Evolutionary conservation across 2,797 vertebrate genomes (phyloP).

Genomic region (Odontamblyopus lacepedii): DNA sequence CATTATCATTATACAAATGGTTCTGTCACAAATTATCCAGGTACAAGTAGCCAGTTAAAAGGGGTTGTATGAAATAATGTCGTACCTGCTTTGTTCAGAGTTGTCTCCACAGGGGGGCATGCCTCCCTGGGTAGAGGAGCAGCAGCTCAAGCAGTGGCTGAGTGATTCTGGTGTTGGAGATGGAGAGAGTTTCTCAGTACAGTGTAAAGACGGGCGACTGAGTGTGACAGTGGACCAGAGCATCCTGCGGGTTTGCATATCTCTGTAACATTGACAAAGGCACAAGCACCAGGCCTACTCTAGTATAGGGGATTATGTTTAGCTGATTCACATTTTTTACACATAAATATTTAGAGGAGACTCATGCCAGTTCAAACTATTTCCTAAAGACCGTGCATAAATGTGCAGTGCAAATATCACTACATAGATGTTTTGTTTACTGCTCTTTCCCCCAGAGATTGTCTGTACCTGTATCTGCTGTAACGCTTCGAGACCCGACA

Average conservation of each 20-base stretch:
- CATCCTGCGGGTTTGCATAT: constrained; percentile 66
- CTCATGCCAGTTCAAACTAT: background rate
- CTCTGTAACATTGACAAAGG: constrained; percentile 10
- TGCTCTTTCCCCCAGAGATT: constrained; percentile 49
- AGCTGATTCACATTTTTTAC: too few species aligned
- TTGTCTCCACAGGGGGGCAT: constrained; percentile 20
- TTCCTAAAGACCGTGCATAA: background rate
- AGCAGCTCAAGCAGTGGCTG: constrained; percentile 54
- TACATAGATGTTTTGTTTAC: background rate
- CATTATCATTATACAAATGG: background rate
- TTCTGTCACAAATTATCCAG: background rate
- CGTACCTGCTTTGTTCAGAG: constrained; percentile 30
- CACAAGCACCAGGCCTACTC: background rate
- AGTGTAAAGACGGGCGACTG: constrained; percentile 72
- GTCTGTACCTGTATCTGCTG: constrained; percentile 46
- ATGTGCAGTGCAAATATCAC: background rate
- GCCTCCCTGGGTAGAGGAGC: constrained; percentile 53
- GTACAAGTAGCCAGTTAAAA: background rate
- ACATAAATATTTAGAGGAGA: background rate
- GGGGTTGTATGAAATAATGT: background rate
- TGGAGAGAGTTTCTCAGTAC: constrained; percentile 57
- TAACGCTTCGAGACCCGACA: constrained; percentile 71
- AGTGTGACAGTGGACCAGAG: constrained; percentile 59
- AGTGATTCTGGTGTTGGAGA: constrained; percentile 20
- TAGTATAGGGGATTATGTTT: background rate